Conservation (phyloP, 2,113 vertebrate genomes). For the Brachypodius melanocephalos region DNA sequence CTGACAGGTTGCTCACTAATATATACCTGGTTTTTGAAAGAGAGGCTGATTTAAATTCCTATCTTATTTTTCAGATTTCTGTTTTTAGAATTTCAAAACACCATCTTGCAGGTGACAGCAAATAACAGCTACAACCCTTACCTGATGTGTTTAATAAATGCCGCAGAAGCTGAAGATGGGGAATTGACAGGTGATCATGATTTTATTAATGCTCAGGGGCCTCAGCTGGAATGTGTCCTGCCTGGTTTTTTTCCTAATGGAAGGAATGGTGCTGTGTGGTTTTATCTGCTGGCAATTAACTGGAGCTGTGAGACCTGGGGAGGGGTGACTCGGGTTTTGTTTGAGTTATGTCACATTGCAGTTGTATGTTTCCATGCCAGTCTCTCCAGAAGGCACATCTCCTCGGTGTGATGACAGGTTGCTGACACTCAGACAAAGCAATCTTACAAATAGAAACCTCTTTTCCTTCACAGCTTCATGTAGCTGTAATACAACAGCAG, state of each 20-base stretch:
- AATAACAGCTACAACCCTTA: slow-evolving; percentile 66
- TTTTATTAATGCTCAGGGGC: neutral
- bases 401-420: neutral
- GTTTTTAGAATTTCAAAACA: slow-evolving; percentile 72
- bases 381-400: neutral
- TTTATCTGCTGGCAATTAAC: neutral
- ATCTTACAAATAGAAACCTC: neutral
- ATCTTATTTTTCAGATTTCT: slow-evolving; percentile 71
- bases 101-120: slow-evolving; percentile 59
- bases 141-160: slow-evolving; percentile 73
- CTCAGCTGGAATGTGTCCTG: neutral
- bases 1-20: neutral
- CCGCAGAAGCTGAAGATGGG: slow-evolving; percentile 27
- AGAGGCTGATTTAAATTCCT: neutral
- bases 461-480: neutral
- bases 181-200: slow-evolving; percentile 69
- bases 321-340: neutral
- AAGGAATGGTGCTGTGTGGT: neutral
- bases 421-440: neutral
- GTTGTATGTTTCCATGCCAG: neutral
- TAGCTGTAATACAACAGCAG: neutral
- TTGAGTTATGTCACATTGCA: neutral
- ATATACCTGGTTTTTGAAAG: neutral
- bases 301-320: neutral
- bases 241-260: neutral